These are phyloP conservation scores for Peromyscus aztecus DNA, from an alignment of 2,797 vertebrate species.

Conservation along the genomic window DNA sequence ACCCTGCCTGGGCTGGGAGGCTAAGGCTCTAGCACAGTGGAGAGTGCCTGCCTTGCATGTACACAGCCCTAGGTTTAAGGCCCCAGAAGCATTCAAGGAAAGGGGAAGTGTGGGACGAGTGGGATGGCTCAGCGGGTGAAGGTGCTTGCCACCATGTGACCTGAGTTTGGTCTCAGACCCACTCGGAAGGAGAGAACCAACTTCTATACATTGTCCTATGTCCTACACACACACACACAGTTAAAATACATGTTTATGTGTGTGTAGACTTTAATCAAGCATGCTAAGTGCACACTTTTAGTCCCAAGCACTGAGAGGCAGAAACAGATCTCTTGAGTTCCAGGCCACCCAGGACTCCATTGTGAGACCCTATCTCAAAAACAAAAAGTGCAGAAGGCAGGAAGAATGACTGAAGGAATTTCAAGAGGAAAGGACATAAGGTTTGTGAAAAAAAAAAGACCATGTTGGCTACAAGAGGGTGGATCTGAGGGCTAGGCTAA, in stretches of 20 bases:
- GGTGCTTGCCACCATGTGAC: background rate
- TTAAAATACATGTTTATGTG: background rate
- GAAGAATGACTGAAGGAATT: background rate
- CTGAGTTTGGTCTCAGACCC: background rate
- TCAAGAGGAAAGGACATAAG: slow-evolving; percentile 38
- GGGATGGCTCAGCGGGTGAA: background rate
- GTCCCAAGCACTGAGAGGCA: background rate
- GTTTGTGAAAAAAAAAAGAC: slow-evolving; percentile 43
- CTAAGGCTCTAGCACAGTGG: background rate
- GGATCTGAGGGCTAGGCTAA: background rate
- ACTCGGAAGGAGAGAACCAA: background rate
- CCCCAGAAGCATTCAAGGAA: background rate
- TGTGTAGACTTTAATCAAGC: background rate
- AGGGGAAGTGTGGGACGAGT: too few species aligned
- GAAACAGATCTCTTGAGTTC: background rate
- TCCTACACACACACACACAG: background rate
- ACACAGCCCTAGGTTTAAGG: background rate
- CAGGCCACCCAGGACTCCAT: background rate
- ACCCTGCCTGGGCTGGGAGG: background rate
- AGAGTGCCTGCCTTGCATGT: background rate
- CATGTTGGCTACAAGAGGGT: slow-evolving; percentile 29
- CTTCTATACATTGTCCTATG: background rate
- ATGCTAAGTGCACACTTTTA: background rate
- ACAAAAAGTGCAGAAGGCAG: slow-evolving; percentile 17
- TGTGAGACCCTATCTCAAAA: background rate